Percentiles rank a stretch among this genome's conserved stretches.
Conservation (phyloP, 2,797 vertebrate species). For the Strix occidentalis region DNA sequence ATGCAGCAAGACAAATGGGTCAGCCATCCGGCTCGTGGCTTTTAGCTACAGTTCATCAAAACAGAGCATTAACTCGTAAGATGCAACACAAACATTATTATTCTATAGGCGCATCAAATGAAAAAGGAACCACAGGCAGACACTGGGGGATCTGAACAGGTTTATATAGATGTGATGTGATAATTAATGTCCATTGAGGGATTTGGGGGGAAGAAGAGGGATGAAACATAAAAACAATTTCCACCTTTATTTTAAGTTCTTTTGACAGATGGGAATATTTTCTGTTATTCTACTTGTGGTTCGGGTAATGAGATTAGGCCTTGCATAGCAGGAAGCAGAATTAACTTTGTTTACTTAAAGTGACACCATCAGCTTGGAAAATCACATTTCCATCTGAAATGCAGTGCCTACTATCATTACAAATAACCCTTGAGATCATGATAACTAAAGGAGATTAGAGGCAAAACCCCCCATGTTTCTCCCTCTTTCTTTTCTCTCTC, state of each 20-base stretch:
- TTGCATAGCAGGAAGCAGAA: slow-evolving; percentile 78
- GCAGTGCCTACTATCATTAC: slow-evolving; percentile 53
- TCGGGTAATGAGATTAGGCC: slow-evolving; percentile 76
- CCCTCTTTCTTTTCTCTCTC: background rate
- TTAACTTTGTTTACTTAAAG: slow-evolving; percentile 79
- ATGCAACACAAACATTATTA: background rate
- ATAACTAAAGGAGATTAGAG: slow-evolving; percentile 53
- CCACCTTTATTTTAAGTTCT: slow-evolving; percentile 52
- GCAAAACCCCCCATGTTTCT: background rate
- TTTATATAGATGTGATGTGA: slow-evolving; percentile 21
- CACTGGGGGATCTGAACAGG: background rate
- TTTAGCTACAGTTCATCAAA: background rate
- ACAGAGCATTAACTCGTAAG: background rate
- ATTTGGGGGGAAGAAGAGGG: background rate
- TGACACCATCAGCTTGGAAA: slow-evolving; percentile 71
- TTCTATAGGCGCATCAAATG: background rate
- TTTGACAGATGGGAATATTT: slow-evolving; percentile 62
- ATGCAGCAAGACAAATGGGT: background rate
- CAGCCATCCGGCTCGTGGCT: background rate
- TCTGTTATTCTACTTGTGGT: slow-evolving; percentile 72
- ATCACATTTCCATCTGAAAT: slow-evolving; percentile 70
- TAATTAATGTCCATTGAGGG: background rate
- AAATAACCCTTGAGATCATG: slow-evolving; percentile 58
- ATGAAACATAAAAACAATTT: background rate
- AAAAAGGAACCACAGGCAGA: background rate